A percentile compares a stretch with the other conserved stretches of the same genome.
Conservation (phyloP, 2,888 invertebrate species). For the Pseudococcus viburni region DNA sequence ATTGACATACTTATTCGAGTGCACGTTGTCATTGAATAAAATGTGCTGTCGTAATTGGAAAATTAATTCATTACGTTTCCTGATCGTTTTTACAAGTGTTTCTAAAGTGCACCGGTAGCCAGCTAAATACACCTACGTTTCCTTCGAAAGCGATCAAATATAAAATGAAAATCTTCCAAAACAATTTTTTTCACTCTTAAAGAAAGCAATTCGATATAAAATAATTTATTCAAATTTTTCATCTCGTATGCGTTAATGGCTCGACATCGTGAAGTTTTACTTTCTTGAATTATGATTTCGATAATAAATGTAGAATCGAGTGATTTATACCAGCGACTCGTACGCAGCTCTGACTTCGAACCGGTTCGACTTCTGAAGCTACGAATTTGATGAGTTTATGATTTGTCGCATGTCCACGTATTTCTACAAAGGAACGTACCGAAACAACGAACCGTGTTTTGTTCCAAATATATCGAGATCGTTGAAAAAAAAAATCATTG, state of each 20-base stretch:
- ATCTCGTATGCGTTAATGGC: not conserved
- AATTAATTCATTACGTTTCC: slow-evolving; percentile 41
- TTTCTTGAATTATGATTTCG: slow-evolving; percentile 11
- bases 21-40: slow-evolving; percentile 21
- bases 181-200: not conserved
- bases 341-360: not conserved
- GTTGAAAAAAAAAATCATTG: not conserved
- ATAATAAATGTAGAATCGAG: not conserved
- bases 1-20: slow-evolving; percentile 27
- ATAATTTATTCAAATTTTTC: slow-evolving; percentile 5
- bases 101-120: not conserved
- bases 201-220: not conserved
- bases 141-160: not conserved
- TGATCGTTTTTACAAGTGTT: not conserved
- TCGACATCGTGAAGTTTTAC: not conserved
- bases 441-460: not conserved
- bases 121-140: not conserved
- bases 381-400: not conserved
- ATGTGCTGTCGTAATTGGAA: slow-evolving; percentile 5
- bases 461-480: not conserved
- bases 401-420: not conserved
- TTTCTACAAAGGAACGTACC: not conserved
- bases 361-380: not conserved
- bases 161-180: not conserved
- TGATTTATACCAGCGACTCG: not conserved